Conservation (phyloP, 1,140 invertebrate genomes). For the Drosophila melanica region DNA sequence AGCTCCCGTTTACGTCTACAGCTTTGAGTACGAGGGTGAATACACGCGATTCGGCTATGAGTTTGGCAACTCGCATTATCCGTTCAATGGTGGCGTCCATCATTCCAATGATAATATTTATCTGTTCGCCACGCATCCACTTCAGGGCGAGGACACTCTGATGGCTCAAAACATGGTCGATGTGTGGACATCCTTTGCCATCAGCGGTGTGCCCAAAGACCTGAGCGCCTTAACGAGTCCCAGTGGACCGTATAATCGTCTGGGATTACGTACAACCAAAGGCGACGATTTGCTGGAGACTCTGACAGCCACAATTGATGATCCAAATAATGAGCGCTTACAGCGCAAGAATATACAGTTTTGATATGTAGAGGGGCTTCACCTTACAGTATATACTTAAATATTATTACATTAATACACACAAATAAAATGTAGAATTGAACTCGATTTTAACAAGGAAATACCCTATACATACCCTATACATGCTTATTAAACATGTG, state of each 20-base stretch:
- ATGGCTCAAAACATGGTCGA: slow-evolving; percentile 83
- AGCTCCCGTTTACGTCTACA: slow-evolving; percentile 69
- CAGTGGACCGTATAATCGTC: slow-evolving; percentile 78
- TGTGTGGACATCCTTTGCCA: slow-evolving; percentile 83
- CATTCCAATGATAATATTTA: slow-evolving; percentile 84
- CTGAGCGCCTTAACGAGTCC: slow-evolving; percentile 40
- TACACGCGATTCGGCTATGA: slow-evolving; percentile 83
- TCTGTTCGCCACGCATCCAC: slow-evolving; percentile 71
- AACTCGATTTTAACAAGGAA: neutral
- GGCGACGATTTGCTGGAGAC: slow-evolving; percentile 61
- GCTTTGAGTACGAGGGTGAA: slow-evolving; percentile 77
- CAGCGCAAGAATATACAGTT: slow-evolving; percentile 50
- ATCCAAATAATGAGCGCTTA: slow-evolving; percentile 66
- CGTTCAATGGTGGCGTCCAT: slow-evolving; percentile 83
- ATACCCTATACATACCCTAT: too few relatives aligned
- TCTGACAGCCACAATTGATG: slow-evolving; percentile 68
- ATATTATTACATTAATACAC: neutral
- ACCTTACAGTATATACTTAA: neutral
- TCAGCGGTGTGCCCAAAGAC: slow-evolving; percentile 57
- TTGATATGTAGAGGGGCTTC: slow-evolving; percentile 8
- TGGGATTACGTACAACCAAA: slow-evolving; percentile 42
- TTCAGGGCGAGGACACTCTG: slow-evolving; percentile 66
- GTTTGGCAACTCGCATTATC: slow-evolving; percentile 76
- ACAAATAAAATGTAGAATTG: neutral
- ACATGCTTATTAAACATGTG: too few relatives aligned